phyloP scores from a whole-genome alignment of 2,797 vertebrate species.

The Silurus lanzhouensis region DNA sequence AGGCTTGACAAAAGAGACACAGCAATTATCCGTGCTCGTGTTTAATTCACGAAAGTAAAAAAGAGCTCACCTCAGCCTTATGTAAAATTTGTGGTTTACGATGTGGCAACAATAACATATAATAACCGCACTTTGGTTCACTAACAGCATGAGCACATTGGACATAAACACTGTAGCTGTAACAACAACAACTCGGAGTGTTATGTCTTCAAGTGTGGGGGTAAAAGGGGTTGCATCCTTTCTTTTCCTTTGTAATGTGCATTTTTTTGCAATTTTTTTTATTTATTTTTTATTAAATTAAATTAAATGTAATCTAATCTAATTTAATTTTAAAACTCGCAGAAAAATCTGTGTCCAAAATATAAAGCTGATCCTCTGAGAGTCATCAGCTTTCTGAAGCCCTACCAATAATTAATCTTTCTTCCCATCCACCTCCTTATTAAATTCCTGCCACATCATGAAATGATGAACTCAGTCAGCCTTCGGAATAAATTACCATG shows the following conservation, averaged over 20 bases:
- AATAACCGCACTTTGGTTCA: not conserved
- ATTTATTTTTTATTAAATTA: not conserved
- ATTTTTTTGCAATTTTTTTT: not conserved
- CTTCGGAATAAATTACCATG: slow-evolving; percentile 9
- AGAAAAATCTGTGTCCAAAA: not conserved
- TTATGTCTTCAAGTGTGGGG: not conserved
- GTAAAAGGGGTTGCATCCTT: too few relatives aligned
- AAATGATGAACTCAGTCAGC: slow-evolving; percentile 3
- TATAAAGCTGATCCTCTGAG: too few relatives aligned
- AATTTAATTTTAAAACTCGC: not conserved
- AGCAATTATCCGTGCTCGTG: not conserved
- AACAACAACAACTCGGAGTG: not conserved
- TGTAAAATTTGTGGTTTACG: not conserved
- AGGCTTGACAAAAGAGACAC: not conserved
- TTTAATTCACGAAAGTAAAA: not conserved
- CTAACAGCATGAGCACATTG: not conserved
- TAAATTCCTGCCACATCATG: not conserved
- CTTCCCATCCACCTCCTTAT: not conserved
- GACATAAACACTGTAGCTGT: not conserved
- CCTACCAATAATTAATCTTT: not conserved
- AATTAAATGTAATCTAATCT: too few relatives aligned
- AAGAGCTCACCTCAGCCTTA: not conserved
- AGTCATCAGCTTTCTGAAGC: not conserved
- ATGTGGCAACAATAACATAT: not conserved
- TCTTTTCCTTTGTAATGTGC: too few relatives aligned